Base-by-base conservation (phyloP, 2,797 vertebrate species). In the Clarias pachynema region DNA sequence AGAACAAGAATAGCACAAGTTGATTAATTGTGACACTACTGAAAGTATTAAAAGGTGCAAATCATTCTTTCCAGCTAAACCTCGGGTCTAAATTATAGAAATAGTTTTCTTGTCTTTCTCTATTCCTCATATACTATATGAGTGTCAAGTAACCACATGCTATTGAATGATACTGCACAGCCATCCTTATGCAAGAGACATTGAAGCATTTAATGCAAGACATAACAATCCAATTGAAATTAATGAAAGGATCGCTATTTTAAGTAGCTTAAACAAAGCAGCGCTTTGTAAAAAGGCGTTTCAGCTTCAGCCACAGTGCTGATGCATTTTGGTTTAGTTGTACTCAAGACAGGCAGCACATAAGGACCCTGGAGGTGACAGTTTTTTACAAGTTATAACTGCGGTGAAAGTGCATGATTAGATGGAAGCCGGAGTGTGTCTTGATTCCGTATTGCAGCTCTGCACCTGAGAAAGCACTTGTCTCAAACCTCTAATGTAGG, bases 401-500 rank as follows among this genome's bases (percentile, higher is more conserved):
- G n/a, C 5, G 29, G 40, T 24, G 4, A 40, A 37, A 3, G 4
- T 22, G 59, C 31, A 12, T 72, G 15, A 18, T 22, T 40, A 62
- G 15, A 83, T 3, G 6, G 12, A 60, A 63, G 18, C 22, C n/a
- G 24, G 14, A 29, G n/a, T 5, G 4, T 8, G 75, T 75, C 77
- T 59, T 74, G 82, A 66, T 49, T 73, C 66, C 10, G 15, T 7
- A 44, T 14, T 81, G 74, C 26, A 8, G 26, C 68, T 20, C 2
- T 37, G 62, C 69, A 57, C 83, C 69, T 82, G 65, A 84, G 77
- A 56, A 88, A 75, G 29, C 24, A 6, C 83, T 74, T 10, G 24
- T 29, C 75, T 78, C 86, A 84, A 65, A 5, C 57, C 89, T 83
- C 87, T 87, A 77, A 96, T 94, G 92, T 95, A 93, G 95, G 95